A percentile compares a stretch with the other conserved stretches of the same genome.
phyloP scores from a whole-genome alignment of 1,140 invertebrate genomes.

The Drosophila repleta region DNA sequence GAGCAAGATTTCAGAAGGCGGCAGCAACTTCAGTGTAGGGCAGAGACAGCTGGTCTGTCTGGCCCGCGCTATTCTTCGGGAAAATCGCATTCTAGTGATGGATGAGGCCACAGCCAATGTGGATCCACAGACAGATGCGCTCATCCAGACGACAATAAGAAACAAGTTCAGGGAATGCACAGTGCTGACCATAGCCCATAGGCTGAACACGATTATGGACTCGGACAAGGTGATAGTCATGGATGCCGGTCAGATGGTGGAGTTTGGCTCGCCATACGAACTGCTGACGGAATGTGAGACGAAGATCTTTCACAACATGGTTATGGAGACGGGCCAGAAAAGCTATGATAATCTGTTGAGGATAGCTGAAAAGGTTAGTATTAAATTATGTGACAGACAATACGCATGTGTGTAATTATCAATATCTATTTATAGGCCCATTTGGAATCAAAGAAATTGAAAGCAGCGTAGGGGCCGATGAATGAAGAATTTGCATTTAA shows the following conservation, averaged over 20 bases:
- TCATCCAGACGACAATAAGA: slow-evolving; percentile 88
- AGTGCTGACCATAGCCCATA: slow-evolving; percentile 67
- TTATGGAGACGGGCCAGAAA: slow-evolving; percentile 86
- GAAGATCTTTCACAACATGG: slow-evolving; percentile 86
- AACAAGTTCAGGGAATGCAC: slow-evolving; percentile 66
- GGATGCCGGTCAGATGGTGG: slow-evolving; percentile 62
- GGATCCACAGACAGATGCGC: slow-evolving; percentile 87
- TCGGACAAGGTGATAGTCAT: slow-evolving; percentile 66
- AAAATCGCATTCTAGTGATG: slow-evolving; percentile 88
- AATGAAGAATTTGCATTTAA: not conserved
- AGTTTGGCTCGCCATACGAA: slow-evolving; percentile 85
- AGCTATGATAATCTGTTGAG: slow-evolving; percentile 86
- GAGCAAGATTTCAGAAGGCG: slow-evolving; percentile 86
- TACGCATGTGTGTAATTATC: not conserved
- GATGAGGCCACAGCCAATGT: slow-evolving; percentile 87
- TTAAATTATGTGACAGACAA: not conserved
- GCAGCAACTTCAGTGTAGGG: slow-evolving; percentile 89
- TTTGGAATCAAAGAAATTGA: slow-evolving; percentile 39
- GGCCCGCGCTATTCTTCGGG: slow-evolving; percentile 89
- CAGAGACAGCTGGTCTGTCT: slow-evolving; percentile 89
- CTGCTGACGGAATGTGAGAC: slow-evolving; percentile 84
- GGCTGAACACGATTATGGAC: slow-evolving; percentile 67
- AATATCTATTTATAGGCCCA: slow-evolving; percentile 38
- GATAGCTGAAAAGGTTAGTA: slow-evolving; percentile 85
- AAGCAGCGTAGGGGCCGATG: slow-evolving; percentile 36